These are phyloP conservation scores for Corythoichthys intestinalis DNA, from an alignment of 2,113 vertebrate genomes.

Conservation along the genomic window DNA sequence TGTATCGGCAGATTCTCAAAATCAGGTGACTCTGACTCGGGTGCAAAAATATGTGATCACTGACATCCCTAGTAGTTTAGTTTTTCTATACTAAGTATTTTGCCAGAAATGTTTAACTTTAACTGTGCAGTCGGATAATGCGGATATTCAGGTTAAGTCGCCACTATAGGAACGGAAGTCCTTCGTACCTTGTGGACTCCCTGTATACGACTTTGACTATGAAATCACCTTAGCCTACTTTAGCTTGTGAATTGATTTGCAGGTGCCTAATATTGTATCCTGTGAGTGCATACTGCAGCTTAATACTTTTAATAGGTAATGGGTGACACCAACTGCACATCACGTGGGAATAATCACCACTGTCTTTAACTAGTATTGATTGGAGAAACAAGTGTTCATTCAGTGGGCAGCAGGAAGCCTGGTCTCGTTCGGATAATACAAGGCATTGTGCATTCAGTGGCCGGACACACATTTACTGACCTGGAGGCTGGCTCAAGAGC, in stretches of 20 bases:
- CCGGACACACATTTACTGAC: constrained; percentile 64
- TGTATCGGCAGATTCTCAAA: too few species aligned
- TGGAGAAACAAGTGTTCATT: constrained; percentile 13
- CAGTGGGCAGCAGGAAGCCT: constrained; percentile 22
- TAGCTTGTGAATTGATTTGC: not conserved
- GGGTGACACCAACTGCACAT: not conserved
- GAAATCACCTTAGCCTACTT: too few species aligned
- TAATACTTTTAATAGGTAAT: not conserved
- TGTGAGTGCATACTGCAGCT: not conserved
- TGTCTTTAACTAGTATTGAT: constrained; percentile 43
- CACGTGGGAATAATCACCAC: constrained; percentile 8
- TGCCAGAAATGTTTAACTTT: too few species aligned
- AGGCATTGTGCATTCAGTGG: constrained; percentile 28
- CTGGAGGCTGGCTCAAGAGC: constrained; percentile 74
- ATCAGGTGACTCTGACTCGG: too few species aligned
- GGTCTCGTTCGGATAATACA: constrained; percentile 38
- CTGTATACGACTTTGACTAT: too few species aligned
- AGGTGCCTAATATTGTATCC: not conserved
- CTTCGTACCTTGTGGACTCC: too few species aligned
- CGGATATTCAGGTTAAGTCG: too few species aligned
- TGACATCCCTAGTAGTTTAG: too few species aligned
- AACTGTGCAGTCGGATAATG: too few species aligned
- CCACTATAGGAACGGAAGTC: too few species aligned
- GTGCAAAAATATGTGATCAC: too few species aligned
- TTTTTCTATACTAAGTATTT: too few species aligned